Evolutionary conservation across 2,113 vertebrate genomes (phyloP), one percentile per base, ranked within the genome.

Genomic region (Corvus hawaiiensis): DNA sequence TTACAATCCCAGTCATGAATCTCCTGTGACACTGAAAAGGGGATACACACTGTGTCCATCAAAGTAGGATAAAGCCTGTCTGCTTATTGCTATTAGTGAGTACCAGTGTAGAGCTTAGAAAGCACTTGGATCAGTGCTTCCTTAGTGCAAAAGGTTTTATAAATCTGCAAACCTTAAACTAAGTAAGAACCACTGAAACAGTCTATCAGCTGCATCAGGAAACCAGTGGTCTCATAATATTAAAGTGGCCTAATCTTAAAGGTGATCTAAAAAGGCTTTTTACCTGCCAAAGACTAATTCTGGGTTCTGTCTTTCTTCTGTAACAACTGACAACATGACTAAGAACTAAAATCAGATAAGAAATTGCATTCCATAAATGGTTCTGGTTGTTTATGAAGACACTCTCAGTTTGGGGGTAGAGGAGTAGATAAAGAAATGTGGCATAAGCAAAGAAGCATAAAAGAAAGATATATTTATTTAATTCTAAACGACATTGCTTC

Each of bases 221-320:
- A 93, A 92, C 39, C 94, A 72, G 64, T 8, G 76, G 44, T 81
- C 90, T 77, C 62, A 39, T 73, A 90, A 92, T 90, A 90, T 44
- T 64, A 92, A 74, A 61, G 85, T 43, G 54, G 75, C 41, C 89
- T 96, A 96, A 97, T 96, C 95, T 95, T 86, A 88, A 93, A 96
- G 82, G 92, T 96, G 93, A 95, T 96, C 94, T 95, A 68, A 88
- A 96, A 92, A 89, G 66, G 79, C 94, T 93, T 96, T 97, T 97
- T 96, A 96, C 94, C 87, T 96, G 94, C 85, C 93, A 95, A 86
- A 67, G 54, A 51, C 76, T 86, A 90, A 90, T 85, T 96, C 90
- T 86, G 90, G 90, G 71, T 84, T 94, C 95, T 97, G 93, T 90
- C 94, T 96, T 88, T 80, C 92, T 81, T 96, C 90, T 94, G 54